Evolutionary conservation across 1,140 invertebrate genomes (phyloP).

Genomic region (Eriosoma lanigerum): DNA sequence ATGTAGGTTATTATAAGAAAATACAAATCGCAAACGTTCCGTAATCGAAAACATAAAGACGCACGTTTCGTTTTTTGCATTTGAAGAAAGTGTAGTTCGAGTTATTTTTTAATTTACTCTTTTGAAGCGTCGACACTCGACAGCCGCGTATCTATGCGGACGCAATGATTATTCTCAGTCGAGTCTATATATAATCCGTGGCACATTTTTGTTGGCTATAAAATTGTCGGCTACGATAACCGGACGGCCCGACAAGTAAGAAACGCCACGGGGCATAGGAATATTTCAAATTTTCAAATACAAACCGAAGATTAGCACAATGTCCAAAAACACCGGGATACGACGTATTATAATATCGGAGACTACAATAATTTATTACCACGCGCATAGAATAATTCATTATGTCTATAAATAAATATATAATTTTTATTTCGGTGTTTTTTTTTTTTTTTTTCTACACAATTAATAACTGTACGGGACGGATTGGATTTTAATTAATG

Average conservation of each 20-base stretch:
- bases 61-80: background rate
- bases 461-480: background rate
- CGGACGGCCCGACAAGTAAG: background rate
- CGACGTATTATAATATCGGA: background rate
- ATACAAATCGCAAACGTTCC: background rate
- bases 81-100: background rate
- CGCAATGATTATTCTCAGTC: background rate
- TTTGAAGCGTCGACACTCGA: background rate
- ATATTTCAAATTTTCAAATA: background rate
- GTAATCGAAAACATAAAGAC: background rate
- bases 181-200: background rate
- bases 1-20: too few relatives aligned
- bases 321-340: background rate
- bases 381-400: background rate
- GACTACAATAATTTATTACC: background rate
- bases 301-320: background rate
- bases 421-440: background rate
- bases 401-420: too few relatives aligned
- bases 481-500: constrained; percentile 5
- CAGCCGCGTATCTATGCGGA: background rate
- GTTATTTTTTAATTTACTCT: constrained; percentile 16
- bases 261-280: constrained; percentile 1
- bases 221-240: background rate
- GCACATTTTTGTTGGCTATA: background rate
- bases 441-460: background rate